Percentiles rank a stretch among this genome's conserved stretches.
These are phyloP conservation scores for Dorcus hopei DNA, from an alignment of 2,888 invertebrate genomes.

Conservation along the genomic window DNA sequence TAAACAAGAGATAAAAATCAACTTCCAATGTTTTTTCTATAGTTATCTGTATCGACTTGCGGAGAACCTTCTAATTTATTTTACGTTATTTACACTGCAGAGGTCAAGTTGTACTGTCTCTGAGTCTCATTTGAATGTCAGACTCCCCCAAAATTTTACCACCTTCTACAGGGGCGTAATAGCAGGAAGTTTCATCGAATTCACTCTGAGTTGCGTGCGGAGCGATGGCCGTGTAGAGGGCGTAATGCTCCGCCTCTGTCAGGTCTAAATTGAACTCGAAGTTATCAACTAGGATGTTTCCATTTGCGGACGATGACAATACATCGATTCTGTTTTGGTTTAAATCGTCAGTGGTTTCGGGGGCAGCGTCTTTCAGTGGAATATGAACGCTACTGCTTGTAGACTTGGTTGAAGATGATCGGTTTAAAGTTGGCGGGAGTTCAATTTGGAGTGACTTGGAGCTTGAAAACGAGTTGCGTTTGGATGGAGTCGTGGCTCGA, in stretches of 20 bases:
- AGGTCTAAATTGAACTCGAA: constrained; percentile 59
- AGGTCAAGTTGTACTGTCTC: constrained; percentile 27
- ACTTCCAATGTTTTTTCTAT: constrained; percentile 1
- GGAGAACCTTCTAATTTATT: neutral
- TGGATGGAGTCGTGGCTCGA: constrained; percentile 23
- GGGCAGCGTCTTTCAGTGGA: constrained; percentile 57
- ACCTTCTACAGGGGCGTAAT: constrained; percentile 80
- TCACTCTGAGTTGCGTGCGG: constrained; percentile 84
- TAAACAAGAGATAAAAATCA: too few relatives aligned
- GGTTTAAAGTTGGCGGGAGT: constrained; percentile 34
- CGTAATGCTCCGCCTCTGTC: constrained; percentile 86
- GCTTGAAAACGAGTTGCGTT: constrained; percentile 31
- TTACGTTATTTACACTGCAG: constrained; percentile 5
- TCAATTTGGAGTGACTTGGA: constrained; percentile 51
- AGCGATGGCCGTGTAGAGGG: constrained; percentile 80
- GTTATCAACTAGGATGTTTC: constrained; percentile 5
- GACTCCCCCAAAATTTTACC: constrained; percentile 59
- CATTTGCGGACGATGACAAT: neutral
- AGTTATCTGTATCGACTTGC: neutral
- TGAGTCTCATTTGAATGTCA: constrained; percentile 33
- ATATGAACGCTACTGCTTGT: constrained; percentile 57
- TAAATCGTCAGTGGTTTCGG: constrained; percentile 14
- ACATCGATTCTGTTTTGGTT: constrained; percentile 14
- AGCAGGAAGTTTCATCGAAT: constrained; percentile 84
- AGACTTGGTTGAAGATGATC: constrained; percentile 22